Evolutionary conservation across 2,888 invertebrate species (phyloP), one percentile per base, ranked within the genome.

Genomic region (Oegoconia quadripuncta): DNA sequence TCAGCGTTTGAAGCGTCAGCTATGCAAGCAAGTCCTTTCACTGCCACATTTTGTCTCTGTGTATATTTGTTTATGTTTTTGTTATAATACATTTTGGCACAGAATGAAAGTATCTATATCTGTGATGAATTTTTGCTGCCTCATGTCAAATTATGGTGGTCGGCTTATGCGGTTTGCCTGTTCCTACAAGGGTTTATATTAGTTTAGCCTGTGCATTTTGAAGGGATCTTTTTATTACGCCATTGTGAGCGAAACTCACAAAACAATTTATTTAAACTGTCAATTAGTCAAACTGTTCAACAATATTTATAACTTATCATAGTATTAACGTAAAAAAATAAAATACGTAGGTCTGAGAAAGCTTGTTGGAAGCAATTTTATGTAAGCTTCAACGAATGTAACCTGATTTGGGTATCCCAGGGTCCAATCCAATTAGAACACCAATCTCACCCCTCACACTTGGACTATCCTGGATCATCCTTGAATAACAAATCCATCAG

Each of bases 371-470:
- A 31, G 31, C 5, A 17, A 31, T 17, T 9, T 17, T 16, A 12
- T 7, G 18, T 18, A 20, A 22, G 20, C 25, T 34, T 12, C 34
- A 11, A 32, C 13, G n/a, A 16, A 20, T 11, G 20, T 25, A 16
- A 34, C n/a, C 17, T 25, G 5, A 26, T n/a, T 17, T 26, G 20
- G 11, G 6, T 65, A 70, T 59, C 78, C 83, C 82, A 79, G 86
- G 86, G 82, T 83, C 84, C 82, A 86, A 84, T 51, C 58, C 52
- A 68, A 81, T n/a, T n/a, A n/a, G n/a, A 27, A 84, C 83, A 83
- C 83, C 83, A 84, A 84, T 74, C 52, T 75, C 52, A 74, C 76
- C 67, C 61, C 39, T 74, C 76, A 57, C 59, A 65, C 72, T 76
- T 80, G 83, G 82, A 83, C 80, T 72, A 48, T 74, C 77, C 80